A percentile compares a stretch with the other conserved stretches of the same genome.
Conservation (phyloP, 2,888 invertebrate genomes). For the Platerodrilus igneus region DNA sequence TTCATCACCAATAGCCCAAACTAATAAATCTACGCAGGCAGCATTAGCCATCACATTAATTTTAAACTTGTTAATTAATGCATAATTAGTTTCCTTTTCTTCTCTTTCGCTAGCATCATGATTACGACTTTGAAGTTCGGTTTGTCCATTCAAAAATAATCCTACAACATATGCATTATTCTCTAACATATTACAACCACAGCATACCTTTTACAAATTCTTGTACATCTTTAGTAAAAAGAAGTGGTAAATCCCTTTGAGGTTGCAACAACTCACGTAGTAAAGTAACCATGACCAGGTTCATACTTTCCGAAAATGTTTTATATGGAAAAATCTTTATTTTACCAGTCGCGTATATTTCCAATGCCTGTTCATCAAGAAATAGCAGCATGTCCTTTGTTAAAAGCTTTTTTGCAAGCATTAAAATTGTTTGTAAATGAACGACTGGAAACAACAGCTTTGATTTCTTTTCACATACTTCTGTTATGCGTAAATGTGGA, state of each 20-base stretch:
- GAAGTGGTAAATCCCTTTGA: slow-evolving; percentile 82
- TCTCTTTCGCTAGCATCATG: slow-evolving; percentile 81
- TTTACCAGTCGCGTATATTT: slow-evolving; percentile 68
- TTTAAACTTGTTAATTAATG: slow-evolving; percentile 84
- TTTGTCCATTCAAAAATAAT: slow-evolving; percentile 87
- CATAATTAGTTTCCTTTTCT: slow-evolving; percentile 73
- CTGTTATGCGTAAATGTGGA: slow-evolving; percentile 73
- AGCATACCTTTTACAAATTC: slow-evolving; percentile 49
- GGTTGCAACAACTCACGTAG: slow-evolving; percentile 86
- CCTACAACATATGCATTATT: slow-evolving; percentile 43
- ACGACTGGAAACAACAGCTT: slow-evolving; percentile 67
- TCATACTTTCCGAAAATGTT: slow-evolving; percentile 91
- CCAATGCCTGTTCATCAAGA: slow-evolving; percentile 79
- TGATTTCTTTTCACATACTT: slow-evolving; percentile 61
- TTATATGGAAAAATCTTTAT: slow-evolving; percentile 82
- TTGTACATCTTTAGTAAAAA: slow-evolving; percentile 89
- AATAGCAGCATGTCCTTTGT: slow-evolving; percentile 73
- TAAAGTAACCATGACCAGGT: slow-evolving; percentile 87
- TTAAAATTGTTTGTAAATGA: slow-evolving; percentile 74
- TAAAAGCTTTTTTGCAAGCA: slow-evolving; percentile 77
- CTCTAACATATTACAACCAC: no score
- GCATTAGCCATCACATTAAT: slow-evolving; percentile 96
- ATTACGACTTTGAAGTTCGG: slow-evolving; percentile 81
- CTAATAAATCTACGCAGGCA: slow-evolving; percentile 93
- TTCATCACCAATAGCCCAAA: slow-evolving; percentile 97